Evolutionary conservation across 2,113 vertebrate genomes (phyloP).

Genomic region (Chionodraco myersi): DNA sequence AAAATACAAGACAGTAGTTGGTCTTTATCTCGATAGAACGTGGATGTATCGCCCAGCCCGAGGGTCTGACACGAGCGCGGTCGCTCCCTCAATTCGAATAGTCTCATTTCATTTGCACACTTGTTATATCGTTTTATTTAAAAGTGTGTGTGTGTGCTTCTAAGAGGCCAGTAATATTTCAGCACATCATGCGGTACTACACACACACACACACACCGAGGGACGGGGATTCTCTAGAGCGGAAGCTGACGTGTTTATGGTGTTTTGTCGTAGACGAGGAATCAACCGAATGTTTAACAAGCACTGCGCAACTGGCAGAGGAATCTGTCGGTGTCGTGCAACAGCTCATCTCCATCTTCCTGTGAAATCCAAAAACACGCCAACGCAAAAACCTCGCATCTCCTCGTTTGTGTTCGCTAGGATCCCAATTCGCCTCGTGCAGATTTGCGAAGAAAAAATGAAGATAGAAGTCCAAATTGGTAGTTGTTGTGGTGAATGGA

Average conservation of each 20-base stretch:
- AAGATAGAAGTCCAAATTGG: conserved; percentile 9
- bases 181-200: neutral
- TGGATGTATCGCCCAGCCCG: too few relatives aligned
- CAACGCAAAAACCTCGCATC: conserved; percentile 10
- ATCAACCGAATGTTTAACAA: neutral
- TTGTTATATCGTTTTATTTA: conserved; percentile 16
- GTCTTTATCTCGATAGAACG: too few relatives aligned
- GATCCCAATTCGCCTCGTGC: conserved; percentile 61
- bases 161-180: conserved; percentile 55
- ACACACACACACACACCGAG: neutral
- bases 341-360: conserved; percentile 1
- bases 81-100: conserved; percentile 5
- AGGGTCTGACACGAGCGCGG: too few relatives aligned
- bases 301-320: conserved; percentile 1
- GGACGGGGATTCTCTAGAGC: conserved; percentile 21
- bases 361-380: conserved; percentile 39
- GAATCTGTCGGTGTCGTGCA: neutral
- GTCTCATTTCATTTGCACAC: conserved; percentile 32
- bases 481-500: conserved; percentile 63
- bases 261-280: conserved; percentile 34
- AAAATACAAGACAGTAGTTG: too few relatives aligned
- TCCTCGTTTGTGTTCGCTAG: conserved; percentile 12
- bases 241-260: conserved; percentile 10
- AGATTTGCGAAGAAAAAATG: conserved; percentile 36
- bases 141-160: conserved; percentile 13